Evolutionary conservation across 2,113 vertebrate genomes (phyloP).

Genomic region (Peucedramus taeniatus): DNA sequence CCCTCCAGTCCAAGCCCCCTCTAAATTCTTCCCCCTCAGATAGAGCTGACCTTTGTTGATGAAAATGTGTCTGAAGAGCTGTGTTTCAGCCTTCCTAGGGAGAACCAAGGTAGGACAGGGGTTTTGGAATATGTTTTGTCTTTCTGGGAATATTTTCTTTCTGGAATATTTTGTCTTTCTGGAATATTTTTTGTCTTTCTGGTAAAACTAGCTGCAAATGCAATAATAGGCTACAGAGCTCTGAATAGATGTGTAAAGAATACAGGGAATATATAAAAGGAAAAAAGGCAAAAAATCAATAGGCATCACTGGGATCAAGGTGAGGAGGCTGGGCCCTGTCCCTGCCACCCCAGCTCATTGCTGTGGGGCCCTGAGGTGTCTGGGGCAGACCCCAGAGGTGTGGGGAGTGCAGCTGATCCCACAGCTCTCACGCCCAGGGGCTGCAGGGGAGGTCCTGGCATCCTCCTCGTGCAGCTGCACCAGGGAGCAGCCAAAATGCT

Average conservation of each 20-base stretch:
- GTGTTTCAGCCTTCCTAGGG: not conserved
- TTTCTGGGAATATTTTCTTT: not conserved
- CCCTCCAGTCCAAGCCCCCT: too few relatives aligned
- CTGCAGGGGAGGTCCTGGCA: not conserved
- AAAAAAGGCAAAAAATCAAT: not conserved
- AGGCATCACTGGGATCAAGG: not conserved
- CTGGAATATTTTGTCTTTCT: not conserved
- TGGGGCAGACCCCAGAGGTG: not conserved
- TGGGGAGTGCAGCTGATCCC: not conserved
- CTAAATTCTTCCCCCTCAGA: not conserved
- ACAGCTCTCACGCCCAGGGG: not conserved
- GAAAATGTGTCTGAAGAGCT: not conserved
- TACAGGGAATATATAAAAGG: not conserved
- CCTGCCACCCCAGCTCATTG: not conserved
- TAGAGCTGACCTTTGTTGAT: not conserved
- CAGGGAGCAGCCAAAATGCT: not conserved
- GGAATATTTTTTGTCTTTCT: not conserved
- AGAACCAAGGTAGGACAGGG: not conserved
- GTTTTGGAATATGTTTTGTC: not conserved
- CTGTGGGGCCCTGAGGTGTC: not conserved
- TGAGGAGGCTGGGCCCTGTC: not conserved
- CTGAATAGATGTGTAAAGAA: not conserved
- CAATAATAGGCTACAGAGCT: not conserved
- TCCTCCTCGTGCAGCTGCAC: rapidly evolving
- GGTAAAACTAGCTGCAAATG: not conserved